Percentiles rank a stretch among this genome's conserved stretches.
phyloP scores from a whole-genome alignment of 1,140 invertebrate species.

The Delia radicum region DNA sequence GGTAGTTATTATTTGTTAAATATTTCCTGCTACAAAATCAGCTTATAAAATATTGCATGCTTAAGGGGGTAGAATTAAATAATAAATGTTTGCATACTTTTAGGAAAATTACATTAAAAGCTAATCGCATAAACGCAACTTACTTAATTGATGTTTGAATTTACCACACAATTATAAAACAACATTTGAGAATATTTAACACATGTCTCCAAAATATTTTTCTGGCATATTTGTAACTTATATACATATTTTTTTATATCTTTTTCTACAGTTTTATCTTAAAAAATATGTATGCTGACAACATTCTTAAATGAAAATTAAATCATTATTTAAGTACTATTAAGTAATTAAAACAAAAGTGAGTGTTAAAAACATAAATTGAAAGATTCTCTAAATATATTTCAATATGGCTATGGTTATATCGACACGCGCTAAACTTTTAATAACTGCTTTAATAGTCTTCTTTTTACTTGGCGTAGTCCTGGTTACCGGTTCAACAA shows the following conservation, averaged over 20 bases:
- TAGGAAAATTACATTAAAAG: too few relatives aligned
- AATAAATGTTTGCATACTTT: too few relatives aligned
- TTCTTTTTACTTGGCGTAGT: conserved; percentile 59
- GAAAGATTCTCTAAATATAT: too few relatives aligned
- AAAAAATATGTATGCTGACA: not conserved
- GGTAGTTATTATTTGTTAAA: too few relatives aligned
- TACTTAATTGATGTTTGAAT: too few relatives aligned
- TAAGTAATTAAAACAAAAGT: not conserved
- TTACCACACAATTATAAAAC: too few relatives aligned
- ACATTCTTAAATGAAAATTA: not conserved
- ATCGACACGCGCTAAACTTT: conserved; percentile 61
- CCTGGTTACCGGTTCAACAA: conserved; percentile 60
- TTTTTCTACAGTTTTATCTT: not conserved
- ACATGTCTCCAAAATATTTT: not conserved
- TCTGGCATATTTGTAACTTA: not conserved
- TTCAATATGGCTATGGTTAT: conserved; percentile 65
- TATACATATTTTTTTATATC: not conserved
- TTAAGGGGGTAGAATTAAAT: too few relatives aligned
- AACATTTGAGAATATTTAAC: not conserved
- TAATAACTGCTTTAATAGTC: conserved; percentile 58
- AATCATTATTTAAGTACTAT: not conserved
- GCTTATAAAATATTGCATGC: too few relatives aligned
- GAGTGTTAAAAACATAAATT: not conserved
- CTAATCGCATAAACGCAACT: too few relatives aligned
- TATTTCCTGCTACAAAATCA: too few relatives aligned